Base-by-base conservation (phyloP, 30 jellyfish, hydroid and myxozoan species). In the Catostylus mosaicus region DNA sequence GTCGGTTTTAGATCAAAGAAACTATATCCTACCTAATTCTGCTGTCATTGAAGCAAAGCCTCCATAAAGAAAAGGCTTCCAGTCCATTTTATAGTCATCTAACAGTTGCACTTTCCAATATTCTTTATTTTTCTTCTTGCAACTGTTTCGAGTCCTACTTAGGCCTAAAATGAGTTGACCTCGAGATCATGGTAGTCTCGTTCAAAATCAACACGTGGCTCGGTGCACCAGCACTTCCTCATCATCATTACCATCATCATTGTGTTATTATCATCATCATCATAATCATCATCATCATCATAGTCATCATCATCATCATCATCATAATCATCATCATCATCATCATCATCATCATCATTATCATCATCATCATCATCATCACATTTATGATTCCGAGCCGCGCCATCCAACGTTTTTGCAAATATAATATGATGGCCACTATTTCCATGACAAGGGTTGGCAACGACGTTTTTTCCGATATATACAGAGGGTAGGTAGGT, bases 1-100 rank as follows among this genome's bases (percentile, higher is more conserved):
- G 56, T 16, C 56, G 56, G 16, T 43, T 43, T 16, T 6, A 43
- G 56, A 43, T 6, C 16, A 43, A 43, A 43, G 8, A 43, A 43
- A 6, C 16, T 16, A 8, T 6, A 43, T 4, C 81, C 32, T 88
- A 94, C 99, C 99, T 38, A 88, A 18, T 67, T 94, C 99, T 16
- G 97, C 99, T 8, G 97, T 77, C 97, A 94, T 94, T 37, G 97
- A 94, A 20, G 99, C 99, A 30, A 94, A 59, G 4, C 99, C 99
- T 11, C 99, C 99, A 62, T 75, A 94, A 19, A 94, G 38, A 51
- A 94, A 94, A 2, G 98, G 98, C 83, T 78, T 92, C 89, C 88
- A 71, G 64, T 92, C 98, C 98, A 92, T 92, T 48, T 6, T 68
- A 22, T 30, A 3, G 5, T 52, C 19, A 48, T 57, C 1, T 23